These are phyloP conservation scores for Ophiothrix spiculata DNA, from an alignment of 35 echinoderm and acorn worm genomes.

Conservation along the genomic window DNA sequence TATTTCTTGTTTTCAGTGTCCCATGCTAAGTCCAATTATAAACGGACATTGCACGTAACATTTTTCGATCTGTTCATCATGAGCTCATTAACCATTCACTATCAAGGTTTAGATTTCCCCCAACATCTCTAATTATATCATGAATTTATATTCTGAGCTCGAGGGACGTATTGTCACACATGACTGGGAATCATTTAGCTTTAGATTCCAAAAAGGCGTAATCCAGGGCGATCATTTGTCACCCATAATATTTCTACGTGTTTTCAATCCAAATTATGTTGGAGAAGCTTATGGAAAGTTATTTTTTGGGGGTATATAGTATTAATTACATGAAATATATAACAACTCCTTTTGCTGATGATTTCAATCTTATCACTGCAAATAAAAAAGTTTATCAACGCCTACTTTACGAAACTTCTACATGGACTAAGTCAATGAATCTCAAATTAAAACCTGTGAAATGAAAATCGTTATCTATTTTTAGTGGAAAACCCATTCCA, in stretches of 20 bases:
- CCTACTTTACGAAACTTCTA: not conserved
- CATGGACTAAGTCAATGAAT: not conserved
- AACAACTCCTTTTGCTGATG: not conserved
- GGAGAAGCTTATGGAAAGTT: not conserved
- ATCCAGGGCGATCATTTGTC: not conserved
- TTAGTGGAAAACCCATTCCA: not conserved
- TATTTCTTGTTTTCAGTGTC: not conserved
- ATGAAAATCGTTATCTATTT: not conserved
- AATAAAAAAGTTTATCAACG: not conserved
- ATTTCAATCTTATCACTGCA: not conserved
- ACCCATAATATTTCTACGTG: not conserved
- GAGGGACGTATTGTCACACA: not conserved
- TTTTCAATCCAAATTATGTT: slow-evolving; percentile 4
- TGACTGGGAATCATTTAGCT: not conserved
- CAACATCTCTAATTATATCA: not conserved
- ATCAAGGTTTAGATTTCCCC: not conserved
- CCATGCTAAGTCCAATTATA: not conserved
- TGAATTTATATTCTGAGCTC: not conserved
- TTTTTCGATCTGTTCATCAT: slow-evolving; percentile 7
- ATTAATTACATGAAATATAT: not conserved
- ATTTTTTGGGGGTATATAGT: not conserved
- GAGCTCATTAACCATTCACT: not conserved
- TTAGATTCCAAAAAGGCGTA: not conserved
- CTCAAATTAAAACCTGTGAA: not conserved
- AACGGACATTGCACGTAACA: not conserved